Evolutionary conservation across 2,113 vertebrate genomes (phyloP).

Genomic region (Mesoclemmys tuberculata): DNA sequence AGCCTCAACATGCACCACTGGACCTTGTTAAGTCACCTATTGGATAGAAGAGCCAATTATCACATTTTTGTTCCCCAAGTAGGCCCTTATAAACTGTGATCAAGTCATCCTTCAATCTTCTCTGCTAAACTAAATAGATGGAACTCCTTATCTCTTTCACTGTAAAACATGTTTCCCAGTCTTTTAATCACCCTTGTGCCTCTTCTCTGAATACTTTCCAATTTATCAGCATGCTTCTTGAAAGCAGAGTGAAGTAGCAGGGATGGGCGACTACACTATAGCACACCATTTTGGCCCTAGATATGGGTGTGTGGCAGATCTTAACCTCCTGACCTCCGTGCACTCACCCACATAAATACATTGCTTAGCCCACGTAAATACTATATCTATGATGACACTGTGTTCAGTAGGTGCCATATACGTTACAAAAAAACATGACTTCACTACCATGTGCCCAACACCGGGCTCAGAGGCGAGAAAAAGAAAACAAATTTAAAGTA

Average conservation of each 20-base stretch:
- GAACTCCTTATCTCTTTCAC: no score
- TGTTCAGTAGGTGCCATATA: background rate
- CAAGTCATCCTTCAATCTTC: no score
- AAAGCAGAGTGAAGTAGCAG: background rate
- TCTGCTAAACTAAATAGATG: no score
- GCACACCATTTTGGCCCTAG: background rate
- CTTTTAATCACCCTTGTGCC: background rate
- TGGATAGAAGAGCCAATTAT: no score
- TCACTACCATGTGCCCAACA: background rate
- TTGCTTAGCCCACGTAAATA: background rate
- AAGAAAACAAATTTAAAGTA: background rate
- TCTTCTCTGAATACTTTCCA: background rate
- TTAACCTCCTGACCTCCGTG: background rate
- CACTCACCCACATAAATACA: background rate
- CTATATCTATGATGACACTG: background rate
- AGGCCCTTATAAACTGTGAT: no score
- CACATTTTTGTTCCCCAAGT: no score
- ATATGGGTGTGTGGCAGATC: background rate
- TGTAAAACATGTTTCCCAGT: no score
- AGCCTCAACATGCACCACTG: no score
- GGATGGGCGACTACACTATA: background rate
- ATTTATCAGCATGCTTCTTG: background rate
- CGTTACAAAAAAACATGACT: background rate
- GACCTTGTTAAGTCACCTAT: no score
- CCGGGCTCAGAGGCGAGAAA: background rate